Evolutionary conservation across 2,888 invertebrate genomes (phyloP), one percentile per base, ranked within the genome.

Genomic region (Gryllus longicercus): DNA sequence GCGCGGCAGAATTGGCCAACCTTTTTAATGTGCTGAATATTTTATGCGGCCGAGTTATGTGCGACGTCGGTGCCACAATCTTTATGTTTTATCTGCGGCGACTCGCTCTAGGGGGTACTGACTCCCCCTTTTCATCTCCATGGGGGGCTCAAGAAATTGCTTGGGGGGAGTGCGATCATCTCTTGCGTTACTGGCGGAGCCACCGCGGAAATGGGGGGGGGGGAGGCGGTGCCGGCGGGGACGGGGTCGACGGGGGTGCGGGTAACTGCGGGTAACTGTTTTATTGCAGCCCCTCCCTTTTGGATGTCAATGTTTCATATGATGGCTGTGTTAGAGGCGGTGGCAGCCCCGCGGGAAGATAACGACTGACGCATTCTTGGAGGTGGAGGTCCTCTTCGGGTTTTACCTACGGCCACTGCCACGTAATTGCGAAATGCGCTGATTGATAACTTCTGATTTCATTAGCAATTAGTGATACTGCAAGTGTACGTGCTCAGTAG

Each of bases 241-340:
- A 2, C 63, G 63, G 18, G 14, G 16, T 3, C 63, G 14, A 10
- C 18, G 63, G 63, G 63, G 63, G 63, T 63, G 63, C 63, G 16
- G 63, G 63, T 63, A 63, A 63, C 63, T 63, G 63, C 63, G 63
- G 63, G 63, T 63, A 63, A 63, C 63, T 63, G 25, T 38, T 63
- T 63, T 63, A 63, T 63, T 63, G 63, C 63, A 10, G 63, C 63
- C 4, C 5, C 18, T 18, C 63, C 63, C 18, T 63, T 18, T 63
- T 18, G 63, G 25, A 38, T 63, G 63, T 18, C 63, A 63, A 63
- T 63, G 63, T 63, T 63, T 63, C 18, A 63, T 63, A 63, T 63
- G 63, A 63, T 63, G 18, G 18, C 63, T 63, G 10, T 63, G 63
- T 63, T 63, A 63, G 63, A 14, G 63, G 18, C 25, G 25, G 25